phyloP scores from a whole-genome alignment of 2,113 vertebrate genomes.

The Nyctereutes procyonoides region DNA sequence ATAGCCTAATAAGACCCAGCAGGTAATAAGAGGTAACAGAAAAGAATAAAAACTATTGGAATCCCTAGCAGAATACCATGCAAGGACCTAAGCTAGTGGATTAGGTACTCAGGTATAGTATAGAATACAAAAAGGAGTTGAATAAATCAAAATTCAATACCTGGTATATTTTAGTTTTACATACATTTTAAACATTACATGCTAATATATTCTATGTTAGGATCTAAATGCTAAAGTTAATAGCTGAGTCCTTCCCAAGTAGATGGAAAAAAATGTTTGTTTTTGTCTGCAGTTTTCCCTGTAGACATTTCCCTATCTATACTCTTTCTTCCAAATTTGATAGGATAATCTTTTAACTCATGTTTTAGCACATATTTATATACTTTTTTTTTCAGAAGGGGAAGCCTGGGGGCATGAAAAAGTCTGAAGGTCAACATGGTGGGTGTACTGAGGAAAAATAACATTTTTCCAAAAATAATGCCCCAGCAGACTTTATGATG shows the following conservation, averaged over 20 bases:
- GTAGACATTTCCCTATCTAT: neutral
- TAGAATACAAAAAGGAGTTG: neutral
- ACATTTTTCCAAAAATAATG: slow-evolving; percentile 1
- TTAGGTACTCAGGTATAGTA: neutral
- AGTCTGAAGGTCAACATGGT: neutral
- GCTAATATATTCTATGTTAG: neutral
- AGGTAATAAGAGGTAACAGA: slow-evolving; percentile 16
- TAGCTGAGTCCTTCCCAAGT: slow-evolving; percentile 13
- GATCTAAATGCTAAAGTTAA: slow-evolving; percentile 21
- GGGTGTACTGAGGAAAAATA: neutral
- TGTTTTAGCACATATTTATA: neutral
- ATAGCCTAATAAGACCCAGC: neutral
- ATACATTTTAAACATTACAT: slow-evolving; percentile 23
- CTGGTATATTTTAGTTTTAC: slow-evolving; percentile 31
- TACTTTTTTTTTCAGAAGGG: slow-evolving; percentile 9
- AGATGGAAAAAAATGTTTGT: neutral
- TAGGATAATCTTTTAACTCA: neutral
- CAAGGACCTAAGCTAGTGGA: slow-evolving; percentile 17
- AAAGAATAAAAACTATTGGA: slow-evolving; percentile 40
- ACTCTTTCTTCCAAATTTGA: neutral
- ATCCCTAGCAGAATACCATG: neutral
- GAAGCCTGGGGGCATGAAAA: neutral
- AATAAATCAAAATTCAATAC: slow-evolving; percentile 20
- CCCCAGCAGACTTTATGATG: neutral
- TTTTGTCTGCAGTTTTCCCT: neutral